Base-by-base conservation (phyloP, 2,888 invertebrate genomes). In the Ecliptopera silaceata region DNA sequence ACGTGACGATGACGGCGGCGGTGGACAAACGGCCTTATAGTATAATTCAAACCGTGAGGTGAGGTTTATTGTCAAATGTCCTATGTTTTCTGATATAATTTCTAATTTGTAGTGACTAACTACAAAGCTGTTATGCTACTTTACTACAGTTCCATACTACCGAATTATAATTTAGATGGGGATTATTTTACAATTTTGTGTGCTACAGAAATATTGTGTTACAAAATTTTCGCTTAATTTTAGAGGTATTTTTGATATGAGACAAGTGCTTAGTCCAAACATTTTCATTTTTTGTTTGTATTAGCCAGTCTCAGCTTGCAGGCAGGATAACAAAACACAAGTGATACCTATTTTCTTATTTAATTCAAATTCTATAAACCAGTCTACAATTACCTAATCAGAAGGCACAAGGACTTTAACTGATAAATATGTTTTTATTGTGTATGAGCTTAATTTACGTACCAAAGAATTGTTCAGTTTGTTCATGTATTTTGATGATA, bases 331-430 rank as follows among this genome's bases (percentile, higher is more conserved):
- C 20, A 12, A 49, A 46, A 38, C 44, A 45, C 15, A 38, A 41
- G 43, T 52, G 36, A 36, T 31, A 45, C 26, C 20, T 20, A 45
- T 29, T 56, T 50, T 10, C 17, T 26, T 38, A 26, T 22, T 47
- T 39, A 18, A 22, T 41, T 47, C 29, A 48, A 55, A 49, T 50
- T 50, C 31, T 39, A 50, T 36, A 13, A 46, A 43, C 54, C 31
- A 31, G 55, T 49, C 58, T 56, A 49, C 41, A 48, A 22, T 52
- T 52, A 54, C 34, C 45, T 47, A 56, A 32, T 51, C 52, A 57
- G 67, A 73, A 74, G 72, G 71, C 73, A 74, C 71, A 70, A 71
- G 68, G 68, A 66, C 54, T 50, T 58, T 45, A 54, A 49, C 42
- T 58, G 18, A 46, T 53, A 39, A 26, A 43, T 36, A 36, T 43